phyloP scores from a whole-genome alignment of 2,113 vertebrate genomes.

The Oryzias celebensis region DNA sequence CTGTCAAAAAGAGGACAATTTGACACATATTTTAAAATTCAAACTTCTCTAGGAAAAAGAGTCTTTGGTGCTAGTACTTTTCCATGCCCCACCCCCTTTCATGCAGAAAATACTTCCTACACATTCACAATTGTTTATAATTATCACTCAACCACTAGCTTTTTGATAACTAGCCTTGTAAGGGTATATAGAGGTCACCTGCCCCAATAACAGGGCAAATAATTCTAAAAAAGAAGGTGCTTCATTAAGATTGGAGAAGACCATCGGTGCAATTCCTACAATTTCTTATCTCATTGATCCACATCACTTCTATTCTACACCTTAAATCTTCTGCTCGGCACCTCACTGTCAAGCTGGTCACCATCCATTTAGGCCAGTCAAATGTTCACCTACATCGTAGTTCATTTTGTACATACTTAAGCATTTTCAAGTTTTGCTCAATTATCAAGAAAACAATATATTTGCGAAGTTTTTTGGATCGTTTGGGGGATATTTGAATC shows the following conservation, averaged over 20 bases:
- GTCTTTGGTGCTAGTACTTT: no score
- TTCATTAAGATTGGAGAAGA: slow-evolving; percentile 65
- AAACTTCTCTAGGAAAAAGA: no score
- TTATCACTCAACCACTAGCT: not conserved
- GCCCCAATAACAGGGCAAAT: slow-evolving; percentile 45
- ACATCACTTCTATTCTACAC: slow-evolving; percentile 45
- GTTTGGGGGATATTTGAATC: no score
- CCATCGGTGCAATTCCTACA: slow-evolving; percentile 70
- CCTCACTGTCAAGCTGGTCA: slow-evolving; percentile 31
- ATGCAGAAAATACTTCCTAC: no score
- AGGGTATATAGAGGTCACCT: slow-evolving; percentile 43
- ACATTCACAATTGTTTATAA: slow-evolving; percentile 5
- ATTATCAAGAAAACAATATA: no score
- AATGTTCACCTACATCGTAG: no score
- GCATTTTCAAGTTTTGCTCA: no score
- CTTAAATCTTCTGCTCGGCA: slow-evolving; percentile 29
- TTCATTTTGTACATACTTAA: no score
- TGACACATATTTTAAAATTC: no score
- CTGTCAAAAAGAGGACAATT: no score
- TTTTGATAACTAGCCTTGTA: slow-evolving; percentile 2
- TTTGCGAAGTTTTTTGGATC: no score
- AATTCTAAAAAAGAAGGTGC: slow-evolving; percentile 57
- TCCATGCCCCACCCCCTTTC: no score
- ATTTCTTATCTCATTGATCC: slow-evolving; percentile 76
- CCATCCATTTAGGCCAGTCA: slow-evolving; percentile 16